Base-by-base conservation (phyloP, 92 coral and sea anemone species). In the Galaxea fascicularis region DNA sequence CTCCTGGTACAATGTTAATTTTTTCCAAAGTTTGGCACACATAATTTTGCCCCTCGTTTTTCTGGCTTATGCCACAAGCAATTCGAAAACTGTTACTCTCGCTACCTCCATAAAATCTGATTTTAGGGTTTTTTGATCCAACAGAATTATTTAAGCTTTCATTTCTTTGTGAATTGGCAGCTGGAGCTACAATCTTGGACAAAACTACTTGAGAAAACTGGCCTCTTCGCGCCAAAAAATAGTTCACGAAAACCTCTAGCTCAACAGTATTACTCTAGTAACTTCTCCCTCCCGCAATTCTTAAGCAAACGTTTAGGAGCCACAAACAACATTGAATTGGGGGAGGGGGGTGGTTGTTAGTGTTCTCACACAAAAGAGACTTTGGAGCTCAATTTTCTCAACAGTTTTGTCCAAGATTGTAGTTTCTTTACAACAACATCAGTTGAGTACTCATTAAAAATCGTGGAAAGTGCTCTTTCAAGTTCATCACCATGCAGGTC, bases 71-170 rank as follows among this genome's bases (percentile, higher is more conserved):
- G 41, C 82, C 86, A 76, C 90, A 86, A 24, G 93, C 93, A 28
- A 90, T 86, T 24, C 80, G 69, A n/a, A 85, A 86, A 62, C 76
- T 64, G 35, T 80, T 76, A 56, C 93, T 90, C 18, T 90, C 90
- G 25, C 87, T 79, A 4, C 90, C 81, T 25, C 92, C 92, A 78
- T 89, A 89, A 77, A 53, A 86, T 59, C 90, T 57, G 0, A 72
- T 79, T 79, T 86, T 86, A 16, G 90, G 84, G 18, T 79, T 84
- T 49, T 89, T 89, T 15, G 72, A 70, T 15, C 89, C 90, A 46
- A 90, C 90, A 11, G 66, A 44, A 65, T 81, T 85, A 74, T 85
- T 89, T 2, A 75, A 58, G 22, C 58, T 44, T 56, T 77, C 84
- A 46, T 85, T 77, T 17, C 85, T 13, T 30, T 85, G 83, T 0